These are phyloP conservation scores for Drosophila novamexicana DNA, from an alignment of 1,140 invertebrate genomes.

Conservation along the genomic window DNA sequence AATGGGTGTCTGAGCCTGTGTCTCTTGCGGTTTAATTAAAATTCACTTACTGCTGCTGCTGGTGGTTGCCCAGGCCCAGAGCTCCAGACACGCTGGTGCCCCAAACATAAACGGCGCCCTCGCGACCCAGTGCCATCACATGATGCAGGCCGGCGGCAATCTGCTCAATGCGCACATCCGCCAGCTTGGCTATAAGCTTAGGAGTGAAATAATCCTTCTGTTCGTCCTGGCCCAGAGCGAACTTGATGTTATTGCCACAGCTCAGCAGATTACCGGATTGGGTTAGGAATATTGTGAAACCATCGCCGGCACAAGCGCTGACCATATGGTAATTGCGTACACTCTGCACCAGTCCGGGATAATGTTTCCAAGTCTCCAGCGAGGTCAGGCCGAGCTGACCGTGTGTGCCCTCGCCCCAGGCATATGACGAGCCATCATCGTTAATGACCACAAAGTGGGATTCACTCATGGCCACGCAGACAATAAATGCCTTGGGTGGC, in stretches of 20 bases:
- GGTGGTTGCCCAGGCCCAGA: conserved; percentile 87
- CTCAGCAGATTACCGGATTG: conserved; percentile 89
- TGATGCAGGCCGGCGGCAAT: conserved; percentile 89
- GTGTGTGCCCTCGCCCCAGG: conserved; percentile 89
- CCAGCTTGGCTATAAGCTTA: conserved; percentile 86
- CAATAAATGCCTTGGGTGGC: conserved; percentile 85
- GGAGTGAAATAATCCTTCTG: conserved; percentile 87
- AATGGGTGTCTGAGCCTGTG: neutral
- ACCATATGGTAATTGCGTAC: conserved; percentile 87
- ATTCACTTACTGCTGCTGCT: conserved; percentile 84
- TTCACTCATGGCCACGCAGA: conserved; percentile 87
- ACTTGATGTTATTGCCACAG: conserved; percentile 88
- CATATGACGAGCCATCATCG: conserved; percentile 87
- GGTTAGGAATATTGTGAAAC: conserved; percentile 88
- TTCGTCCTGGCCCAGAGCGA: conserved; percentile 89
- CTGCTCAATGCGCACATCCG: conserved; percentile 87
- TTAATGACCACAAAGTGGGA: conserved; percentile 90
- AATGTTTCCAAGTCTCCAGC: conserved; percentile 85
- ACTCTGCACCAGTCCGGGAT: conserved; percentile 87
- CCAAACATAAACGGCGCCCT: conserved; percentile 89
- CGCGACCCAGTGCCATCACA: conserved; percentile 87
- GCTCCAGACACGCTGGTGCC: conserved; percentile 88
- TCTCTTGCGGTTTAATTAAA: too few species aligned
- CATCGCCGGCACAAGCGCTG: conserved; percentile 86
- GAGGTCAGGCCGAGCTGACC: conserved; percentile 90